Conservation (phyloP, 2,888 invertebrate genomes). For the Aquatica leii region DNA sequence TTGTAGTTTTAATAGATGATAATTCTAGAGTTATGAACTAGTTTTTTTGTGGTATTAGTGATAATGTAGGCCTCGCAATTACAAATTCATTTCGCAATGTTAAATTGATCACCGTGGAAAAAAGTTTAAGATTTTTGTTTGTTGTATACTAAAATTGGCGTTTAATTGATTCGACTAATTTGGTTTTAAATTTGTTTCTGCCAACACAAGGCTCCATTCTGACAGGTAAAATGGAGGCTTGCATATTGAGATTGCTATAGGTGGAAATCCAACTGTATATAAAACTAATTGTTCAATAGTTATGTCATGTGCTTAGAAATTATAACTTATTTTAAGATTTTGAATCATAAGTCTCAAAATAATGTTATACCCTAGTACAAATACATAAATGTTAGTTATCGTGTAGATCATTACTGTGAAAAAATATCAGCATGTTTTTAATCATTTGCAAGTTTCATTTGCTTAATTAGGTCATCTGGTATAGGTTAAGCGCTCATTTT, state of each 20-base stretch:
- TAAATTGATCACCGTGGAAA: too few relatives aligned
- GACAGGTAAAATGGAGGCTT: conserved; percentile 82
- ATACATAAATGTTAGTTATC: conserved; percentile 25
- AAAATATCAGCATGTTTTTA: conserved; percentile 53
- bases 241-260: conserved; percentile 61
- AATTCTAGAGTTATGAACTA: too few relatives aligned
- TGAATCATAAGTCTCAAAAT: conserved; percentile 23
- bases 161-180: conserved; percentile 43
- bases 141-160: not conserved
- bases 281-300: conserved; percentile 39
- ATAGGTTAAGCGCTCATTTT: not conserved
- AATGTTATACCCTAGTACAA: conserved; percentile 15
- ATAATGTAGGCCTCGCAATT: too few relatives aligned
- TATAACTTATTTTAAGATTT: conserved; percentile 19
- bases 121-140: too few relatives aligned
- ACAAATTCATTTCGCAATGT: too few relatives aligned
- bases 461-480: conserved; percentile 41
- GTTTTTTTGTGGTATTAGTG: too few relatives aligned
- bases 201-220: conserved; percentile 85
- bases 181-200: conserved; percentile 69
- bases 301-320: conserved; percentile 40
- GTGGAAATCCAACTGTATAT: conserved; percentile 49
- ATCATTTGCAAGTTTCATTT: conserved; percentile 53
- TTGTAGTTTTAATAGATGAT: conserved; percentile 13
- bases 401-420: conserved; percentile 40